Conservation (phyloP, 1,140 invertebrate species). For the Ceratoteleas bidentatus region DNA sequence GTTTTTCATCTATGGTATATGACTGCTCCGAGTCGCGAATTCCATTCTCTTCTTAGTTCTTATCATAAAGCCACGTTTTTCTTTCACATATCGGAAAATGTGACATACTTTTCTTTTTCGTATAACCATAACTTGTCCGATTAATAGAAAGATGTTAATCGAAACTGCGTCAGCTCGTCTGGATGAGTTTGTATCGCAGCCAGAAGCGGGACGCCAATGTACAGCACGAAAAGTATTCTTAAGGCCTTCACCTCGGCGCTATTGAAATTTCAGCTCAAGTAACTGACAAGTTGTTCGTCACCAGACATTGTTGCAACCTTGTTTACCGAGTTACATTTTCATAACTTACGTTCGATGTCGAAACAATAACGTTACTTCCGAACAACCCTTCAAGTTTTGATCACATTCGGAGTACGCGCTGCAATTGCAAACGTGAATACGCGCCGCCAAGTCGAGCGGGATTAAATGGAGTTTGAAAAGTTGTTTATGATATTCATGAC, state of each 20-base stretch:
- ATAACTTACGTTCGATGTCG: constrained; percentile 41
- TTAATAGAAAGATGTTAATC: too few species aligned
- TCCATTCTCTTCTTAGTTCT: too few species aligned
- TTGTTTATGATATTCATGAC: constrained; percentile 48
- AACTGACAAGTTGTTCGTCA: constrained; percentile 29
- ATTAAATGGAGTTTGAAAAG: constrained; percentile 49
- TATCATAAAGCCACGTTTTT: neutral
- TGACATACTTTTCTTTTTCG: neutral
- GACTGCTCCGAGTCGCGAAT: too few species aligned
- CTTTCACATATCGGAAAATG: constrained; percentile 10
- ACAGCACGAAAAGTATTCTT: constrained; percentile 15
- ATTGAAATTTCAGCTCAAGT: constrained; percentile 34
- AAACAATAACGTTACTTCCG: constrained; percentile 44
- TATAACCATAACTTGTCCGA: too few species aligned
- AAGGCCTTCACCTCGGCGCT: constrained; percentile 10
- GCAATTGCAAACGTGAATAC: constrained; percentile 16
- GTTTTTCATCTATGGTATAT: too few species aligned
- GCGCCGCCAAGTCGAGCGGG: constrained; percentile 17
- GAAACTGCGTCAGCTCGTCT: too few species aligned
- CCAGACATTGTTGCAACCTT: constrained; percentile 27
- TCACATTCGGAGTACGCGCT: constrained; percentile 31
- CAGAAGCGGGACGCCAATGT: neutral
- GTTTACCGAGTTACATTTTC: constrained; percentile 38
- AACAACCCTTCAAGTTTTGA: constrained; percentile 36
- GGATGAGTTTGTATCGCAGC: too few species aligned